Evolutionary conservation across 2,888 invertebrate genomes (phyloP), one percentile per base, ranked within the genome.

Genomic region (Xestia sexstrigata): DNA sequence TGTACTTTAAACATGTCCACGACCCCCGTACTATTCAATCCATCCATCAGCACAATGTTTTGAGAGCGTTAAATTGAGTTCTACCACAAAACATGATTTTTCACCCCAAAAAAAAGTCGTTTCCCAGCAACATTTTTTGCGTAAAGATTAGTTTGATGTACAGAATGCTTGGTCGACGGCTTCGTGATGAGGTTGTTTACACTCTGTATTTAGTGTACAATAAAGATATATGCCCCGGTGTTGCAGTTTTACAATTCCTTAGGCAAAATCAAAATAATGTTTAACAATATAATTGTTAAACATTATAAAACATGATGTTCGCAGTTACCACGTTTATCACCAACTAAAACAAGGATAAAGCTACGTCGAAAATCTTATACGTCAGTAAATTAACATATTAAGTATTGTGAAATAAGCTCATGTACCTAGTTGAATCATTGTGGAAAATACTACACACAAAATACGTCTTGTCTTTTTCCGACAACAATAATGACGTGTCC

Each of bases 381-480:
- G 30, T 47, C 42, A 63, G 52, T 17, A 26, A 81, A 74, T 83
- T 83, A 70, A 74, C 78, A 83, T 84, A 35, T 35, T 35, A 72
- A 69, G 35, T 39, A 62, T 70, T 82, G 74, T 62, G 73, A 75
- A 85, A 85, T 62, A 76, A 74, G 55, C 55, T 42, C 49, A 49
- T 60, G 9, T 60, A 70, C 26, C 26, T 79, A 76, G 70, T 71
- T 86, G 87, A 87, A 80, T 87, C 86, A 86, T 23, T 26, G 58
- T 71, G 74, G 72, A 75, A 78, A 80, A 76, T 58, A 80, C 76
- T 74, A 17, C 49, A 74, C 35, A 45, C 76, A 78, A 72, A 77
- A 78, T 55, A 67, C 47, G 52, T 68, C 52, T 66, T 13, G 35
- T 23, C 42, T 13, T 49, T 85, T 85, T 77, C 84, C 68, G 23